These are phyloP conservation scores for Merops nubicus DNA, from an alignment of 2,113 vertebrate species.

Conservation along the genomic window DNA sequence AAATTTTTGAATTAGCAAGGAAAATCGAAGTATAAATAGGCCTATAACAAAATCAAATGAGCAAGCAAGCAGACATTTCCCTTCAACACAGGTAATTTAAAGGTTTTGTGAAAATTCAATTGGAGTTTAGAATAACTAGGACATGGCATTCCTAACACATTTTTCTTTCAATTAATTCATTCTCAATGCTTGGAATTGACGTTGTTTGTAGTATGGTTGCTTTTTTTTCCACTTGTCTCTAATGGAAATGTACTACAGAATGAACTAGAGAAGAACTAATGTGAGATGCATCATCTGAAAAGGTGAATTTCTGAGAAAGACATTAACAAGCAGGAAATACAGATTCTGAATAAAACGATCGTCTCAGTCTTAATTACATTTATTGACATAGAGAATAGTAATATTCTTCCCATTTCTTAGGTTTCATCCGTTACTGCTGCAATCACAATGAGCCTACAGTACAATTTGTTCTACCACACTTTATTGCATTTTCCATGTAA, in stretches of 20 bases:
- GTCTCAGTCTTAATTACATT: conserved; percentile 2
- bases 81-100: background rate
- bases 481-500: conserved; percentile 5
- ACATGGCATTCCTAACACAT: background rate
- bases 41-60: background rate
- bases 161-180: conserved; percentile 15
- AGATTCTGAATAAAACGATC: background rate
- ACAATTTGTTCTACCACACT: background rate
- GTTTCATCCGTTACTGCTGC: background rate
- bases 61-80: background rate
- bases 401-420: background rate
- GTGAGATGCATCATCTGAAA: background rate
- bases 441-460: background rate
- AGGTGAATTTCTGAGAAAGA: conserved; percentile 28
- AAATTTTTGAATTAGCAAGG: background rate
- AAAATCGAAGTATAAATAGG: background rate
- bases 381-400: background rate
- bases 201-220: background rate
- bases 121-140: background rate
- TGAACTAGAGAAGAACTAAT: conserved; percentile 7
- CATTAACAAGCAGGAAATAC: background rate
- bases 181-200: background rate
- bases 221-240: background rate
- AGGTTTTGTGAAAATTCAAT: conserved; percentile 3
- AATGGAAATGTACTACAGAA: conserved; percentile 8